Evolutionary conservation across 2,113 vertebrate species (phyloP), one percentile per base, ranked within the genome.

Genomic region (Tyto alba): DNA sequence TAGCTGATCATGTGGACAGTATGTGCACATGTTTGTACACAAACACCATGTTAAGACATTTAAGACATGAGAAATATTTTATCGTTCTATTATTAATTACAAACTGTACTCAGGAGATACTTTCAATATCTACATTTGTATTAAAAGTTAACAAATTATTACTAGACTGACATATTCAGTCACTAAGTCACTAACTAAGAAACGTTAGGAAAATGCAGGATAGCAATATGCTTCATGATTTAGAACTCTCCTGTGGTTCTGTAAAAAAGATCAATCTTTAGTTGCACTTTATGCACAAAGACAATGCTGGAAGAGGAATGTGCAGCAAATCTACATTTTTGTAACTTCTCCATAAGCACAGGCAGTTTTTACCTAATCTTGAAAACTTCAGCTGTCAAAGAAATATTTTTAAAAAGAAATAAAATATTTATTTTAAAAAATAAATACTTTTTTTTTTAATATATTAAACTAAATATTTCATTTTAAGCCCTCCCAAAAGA

Each of bases 1-100:
- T 75, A 80, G 85, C 55, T 25, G 88, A 74, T 93, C 92, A 95
- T 94, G 92, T 95, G 96, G 90, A 75, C n/a, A 17, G 73, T 32
- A 21, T 19, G 63, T 53, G 74, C 43, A 81, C 36, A 73, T 68
- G 62, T 95, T 89, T 93, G 76, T 92, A 94, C 79, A 92, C 68
- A 93, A 93, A 89, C 60, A 72, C 8, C 57, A 50, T 27, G 41
- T 72, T 67, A 88, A 90, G 60, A 57, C 56, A 85, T 75, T 68
- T 50, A 62, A 90, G 64, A 90, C 40, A 38, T 3, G 50, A 67
- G 81, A 93, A 90, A 79, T 78, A 82, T 27, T 89, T 96, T 79
- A 79, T 85, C 8, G 0, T 57, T 72, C 62, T 52, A 9, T 50
- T 87, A 50, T 48, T 62, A 75, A 60, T 81, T 48, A 64, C 15